Base-by-base conservation (phyloP, 2,113 vertebrate genomes). In the Dipodomys ordii region DNA sequence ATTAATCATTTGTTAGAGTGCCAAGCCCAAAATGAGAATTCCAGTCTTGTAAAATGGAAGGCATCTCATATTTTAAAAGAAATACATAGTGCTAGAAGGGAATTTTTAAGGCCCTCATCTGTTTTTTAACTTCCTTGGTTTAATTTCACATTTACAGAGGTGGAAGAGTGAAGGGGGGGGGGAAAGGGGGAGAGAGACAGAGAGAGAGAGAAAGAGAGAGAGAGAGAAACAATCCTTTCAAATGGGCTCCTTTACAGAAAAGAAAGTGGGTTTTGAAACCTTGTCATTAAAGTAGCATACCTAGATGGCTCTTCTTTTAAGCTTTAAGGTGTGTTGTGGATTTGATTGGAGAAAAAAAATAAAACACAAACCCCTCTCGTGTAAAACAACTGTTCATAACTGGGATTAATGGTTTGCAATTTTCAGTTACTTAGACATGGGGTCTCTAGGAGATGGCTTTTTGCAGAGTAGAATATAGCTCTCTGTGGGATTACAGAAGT, bases 391-490 rank as follows among this genome's bases (percentile, higher is more conserved):
- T 69, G 97, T 98, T 98, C 98, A 97, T 98, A 98, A 98, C 98
- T 97, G 98, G 98, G 97, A 98, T 98, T 98, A 98, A 98, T 98
- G 98, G 97, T 98, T 98, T 97, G 98, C 97, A 98, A 98, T 98
- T 98, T 98, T 97, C 98, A 97, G 98, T 98, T 98, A 97, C 97
- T 98, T 98, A 98, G 98, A 98, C 97, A 32, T 97, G 98, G 97
- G 98, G 98, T 98, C 98, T 98, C 97, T 96, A 96, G 94, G 95
- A 98, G 98, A 98, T 97, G 96, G 97, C 96, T 97, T 97, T 98
- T 97, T 97, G 97, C 97, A 90, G 93, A 96, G 90, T 91, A 92
- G 94, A 98, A 96, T 97, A 98, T 97, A 95, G 90, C 97, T 98
- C 98, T 98, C 98, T 96, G 94, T 97, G 98, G 98, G 97, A 98